Conservation (phyloP, 2,888 invertebrate species). For the Polydrusus cervinus region DNA sequence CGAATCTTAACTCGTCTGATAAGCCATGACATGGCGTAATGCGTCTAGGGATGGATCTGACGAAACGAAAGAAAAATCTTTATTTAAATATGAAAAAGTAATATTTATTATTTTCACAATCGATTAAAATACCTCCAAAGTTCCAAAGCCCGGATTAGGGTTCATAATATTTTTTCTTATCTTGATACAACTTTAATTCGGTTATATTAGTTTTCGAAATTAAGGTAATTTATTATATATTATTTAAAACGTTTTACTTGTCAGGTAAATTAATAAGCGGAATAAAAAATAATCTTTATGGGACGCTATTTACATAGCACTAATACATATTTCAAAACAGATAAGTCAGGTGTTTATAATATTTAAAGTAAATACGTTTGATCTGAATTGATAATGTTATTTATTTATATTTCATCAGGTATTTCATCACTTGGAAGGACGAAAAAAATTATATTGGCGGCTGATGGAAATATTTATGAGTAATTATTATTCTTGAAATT, state of each 20-base stretch:
- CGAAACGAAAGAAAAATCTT: no score
- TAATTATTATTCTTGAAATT: slow-evolving; percentile 20
- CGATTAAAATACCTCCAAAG: background rate
- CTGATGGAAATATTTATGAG: slow-evolving; percentile 31
- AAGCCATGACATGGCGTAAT: no score
- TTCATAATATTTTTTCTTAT: slow-evolving; percentile 40
- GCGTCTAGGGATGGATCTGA: no score
- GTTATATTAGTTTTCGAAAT: slow-evolving; percentile 48
- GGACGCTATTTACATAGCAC: slow-evolving; percentile 62
- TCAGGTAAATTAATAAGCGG: slow-evolving; percentile 40
- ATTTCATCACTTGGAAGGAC: slow-evolving; percentile 53
- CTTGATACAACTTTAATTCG: slow-evolving; percentile 44
- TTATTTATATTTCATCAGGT: slow-evolving; percentile 64
- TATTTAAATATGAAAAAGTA: no score
- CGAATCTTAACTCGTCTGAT: no score
- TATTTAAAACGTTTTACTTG: slow-evolving; percentile 47
- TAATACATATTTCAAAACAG: slow-evolving; percentile 64
- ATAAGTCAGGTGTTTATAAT: slow-evolving; percentile 66
- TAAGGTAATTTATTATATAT: slow-evolving; percentile 51
- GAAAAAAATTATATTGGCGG: slow-evolving; percentile 33
- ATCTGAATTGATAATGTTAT: slow-evolving; percentile 65
- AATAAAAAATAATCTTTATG: slow-evolving; percentile 53
- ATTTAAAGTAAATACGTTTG: slow-evolving; percentile 64
- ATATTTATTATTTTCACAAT: no score
- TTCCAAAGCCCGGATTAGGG: slow-evolving; percentile 25